Base-by-base conservation (phyloP, 1,140 invertebrate species). In the Drosophila seguyi region DNA sequence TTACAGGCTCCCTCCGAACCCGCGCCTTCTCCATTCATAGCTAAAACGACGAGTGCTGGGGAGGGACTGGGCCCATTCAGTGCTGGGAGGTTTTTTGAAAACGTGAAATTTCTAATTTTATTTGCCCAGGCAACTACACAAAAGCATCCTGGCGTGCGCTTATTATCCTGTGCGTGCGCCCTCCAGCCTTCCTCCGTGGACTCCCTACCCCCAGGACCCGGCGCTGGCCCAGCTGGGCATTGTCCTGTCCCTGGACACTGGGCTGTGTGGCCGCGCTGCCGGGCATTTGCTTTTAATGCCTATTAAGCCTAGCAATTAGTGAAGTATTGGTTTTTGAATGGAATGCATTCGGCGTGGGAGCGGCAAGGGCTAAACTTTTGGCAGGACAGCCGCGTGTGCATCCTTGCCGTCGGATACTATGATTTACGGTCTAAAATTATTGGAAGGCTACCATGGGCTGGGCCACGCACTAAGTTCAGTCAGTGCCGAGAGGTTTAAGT, bases 101-200 rank as follows among this genome's bases (percentile, higher is more conserved):
- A 88, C 83, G 84, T 87, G 82, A 86, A 87, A 87, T 87, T 88
- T 88, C 84, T 88, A 88, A 87, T 87, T 87, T 87, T 87, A 87
- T 87, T 87, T 81, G 78, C 82, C 52, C 74, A 74, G 74, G 82
- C 78, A 75, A 53, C 79, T 72, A 81, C 71, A 87, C 83, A 87
- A 87, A 87, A 76, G 84, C 84, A 83, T 87, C 84, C 79, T 79
- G 84, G 83, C 79, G 83, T 86, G 79, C 83, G 83, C 84, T 87
- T 88, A 87, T 87, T 87, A 87, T 87, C 84, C 83, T 86, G 81
- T 85, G 81, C 84, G 84, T 87, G 79, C 76, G 31, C 38, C 31
- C 29, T 25, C 50, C 44, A 31, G 38, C 44, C 18, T 3, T 25
- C 31, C 45, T 22, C 25, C 25, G 38, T 13, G 22, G 42, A 27